These are phyloP conservation scores for Manis crassicaudata DNA, from an alignment of 2,797 vertebrate genomes.

Conservation along the genomic window DNA sequence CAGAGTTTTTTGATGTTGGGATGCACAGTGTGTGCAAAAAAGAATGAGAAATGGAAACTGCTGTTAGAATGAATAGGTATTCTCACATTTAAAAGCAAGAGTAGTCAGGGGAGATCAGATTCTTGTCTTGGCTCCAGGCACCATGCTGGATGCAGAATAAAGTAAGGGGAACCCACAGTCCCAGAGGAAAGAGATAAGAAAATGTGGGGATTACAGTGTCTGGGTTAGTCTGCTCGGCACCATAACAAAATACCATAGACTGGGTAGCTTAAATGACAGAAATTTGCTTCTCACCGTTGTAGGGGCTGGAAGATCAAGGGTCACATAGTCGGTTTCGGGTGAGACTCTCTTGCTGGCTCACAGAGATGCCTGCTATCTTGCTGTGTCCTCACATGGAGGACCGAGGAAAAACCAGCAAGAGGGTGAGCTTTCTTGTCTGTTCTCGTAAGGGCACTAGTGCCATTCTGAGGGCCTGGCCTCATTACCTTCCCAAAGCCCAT, in stretches of 20 bases:
- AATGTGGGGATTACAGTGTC: background rate
- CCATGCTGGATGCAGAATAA: background rate
- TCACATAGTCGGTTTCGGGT: background rate
- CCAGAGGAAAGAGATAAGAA: background rate
- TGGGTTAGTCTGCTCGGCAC: background rate
- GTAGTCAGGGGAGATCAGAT: background rate
- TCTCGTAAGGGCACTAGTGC: background rate
- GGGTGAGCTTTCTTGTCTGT: background rate
- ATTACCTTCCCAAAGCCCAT: no score
- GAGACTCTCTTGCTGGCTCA: background rate
- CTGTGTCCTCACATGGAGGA: background rate
- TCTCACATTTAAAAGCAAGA: background rate
- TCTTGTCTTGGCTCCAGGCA: background rate
- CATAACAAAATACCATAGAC: background rate
- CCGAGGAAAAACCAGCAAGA: background rate
- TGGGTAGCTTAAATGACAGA: background rate
- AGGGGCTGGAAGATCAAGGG: background rate
- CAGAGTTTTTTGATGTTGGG: background rate
- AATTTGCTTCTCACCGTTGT: background rate
- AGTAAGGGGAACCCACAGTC: background rate
- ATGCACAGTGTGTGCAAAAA: background rate
- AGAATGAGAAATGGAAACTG: background rate
- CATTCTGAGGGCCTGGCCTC: no score
- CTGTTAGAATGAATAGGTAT: background rate
- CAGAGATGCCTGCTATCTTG: background rate